Evolutionary conservation across 2,888 invertebrate species (phyloP).

Genomic region (Corythucha ciliata): DNA sequence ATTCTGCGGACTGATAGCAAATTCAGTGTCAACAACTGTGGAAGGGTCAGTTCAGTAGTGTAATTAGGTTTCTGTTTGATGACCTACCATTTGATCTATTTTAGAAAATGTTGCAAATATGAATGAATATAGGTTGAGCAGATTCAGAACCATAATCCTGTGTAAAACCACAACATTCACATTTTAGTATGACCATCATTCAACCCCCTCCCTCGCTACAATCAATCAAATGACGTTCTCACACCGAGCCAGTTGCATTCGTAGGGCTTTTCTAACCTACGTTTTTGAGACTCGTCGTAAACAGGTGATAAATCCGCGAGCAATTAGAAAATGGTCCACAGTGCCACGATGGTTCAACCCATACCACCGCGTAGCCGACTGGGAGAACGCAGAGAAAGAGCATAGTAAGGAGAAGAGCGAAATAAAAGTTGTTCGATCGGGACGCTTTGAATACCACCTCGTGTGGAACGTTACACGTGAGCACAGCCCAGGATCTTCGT

Average conservation of each 20-base stretch:
- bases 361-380: constrained; percentile 89
- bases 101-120: constrained; percentile 86
- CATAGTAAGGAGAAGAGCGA: constrained; percentile 83
- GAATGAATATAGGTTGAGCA: constrained; percentile 87
- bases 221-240: neutral
- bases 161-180: constrained; percentile 39
- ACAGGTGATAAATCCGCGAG: constrained; percentile 67
- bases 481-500: constrained; percentile 90
- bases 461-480: constrained; percentile 93
- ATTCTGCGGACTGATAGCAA: constrained; percentile 12
- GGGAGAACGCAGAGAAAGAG: constrained; percentile 89
- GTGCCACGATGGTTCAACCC: constrained; percentile 87
- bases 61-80: no score
- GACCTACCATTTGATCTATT: constrained; percentile 66
- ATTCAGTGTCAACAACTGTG: neutral
- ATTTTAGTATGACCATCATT: neutral
- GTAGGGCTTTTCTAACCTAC: constrained; percentile 64
- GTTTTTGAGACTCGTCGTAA: constrained; percentile 65
- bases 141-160: constrained; percentile 89
- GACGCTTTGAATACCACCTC: constrained; percentile 77
- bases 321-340: constrained; percentile 93
- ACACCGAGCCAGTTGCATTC: constrained; percentile 83
- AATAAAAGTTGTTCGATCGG: constrained; percentile 92
- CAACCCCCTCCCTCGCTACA: neutral
- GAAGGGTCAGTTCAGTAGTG: neutral